Base-by-base conservation (phyloP, 2,888 invertebrate genomes). In the Onchidella celtica region DNA sequence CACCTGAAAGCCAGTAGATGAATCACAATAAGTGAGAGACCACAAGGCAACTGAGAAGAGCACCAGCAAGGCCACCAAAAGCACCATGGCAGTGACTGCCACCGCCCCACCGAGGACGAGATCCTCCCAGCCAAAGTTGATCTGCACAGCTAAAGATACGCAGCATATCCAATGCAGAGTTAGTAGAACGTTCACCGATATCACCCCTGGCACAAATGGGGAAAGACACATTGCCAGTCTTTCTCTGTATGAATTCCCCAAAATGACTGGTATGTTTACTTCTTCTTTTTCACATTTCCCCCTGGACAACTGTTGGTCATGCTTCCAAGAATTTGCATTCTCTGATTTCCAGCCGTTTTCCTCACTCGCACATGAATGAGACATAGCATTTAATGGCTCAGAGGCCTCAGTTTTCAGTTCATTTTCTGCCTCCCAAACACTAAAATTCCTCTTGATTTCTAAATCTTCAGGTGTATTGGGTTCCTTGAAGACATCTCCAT, bases 21-120 rank as follows among this genome's bases (percentile, higher is more conserved):
- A n/a, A n/a, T 55, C 24, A 3, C 24, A 4, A 14, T 47, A 40
- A 65, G 72, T 65, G 55, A 47, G 79, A 24, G 79, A 69, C 70
- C 84, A 78, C 61, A 87, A 72, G 11, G 85, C 66, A 11, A 85
- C 66, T 14, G 82, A 81, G 17, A 85, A 79, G 47, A 83, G 36
- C 17, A 84, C 40, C 24, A 83, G 73, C 27, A 85, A 14, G 29
- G 40, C 32, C 9, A 70, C 21, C 32, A 87, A 69, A 29, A 83
- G 9, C 11, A 32, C 6, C n/a, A 69, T 14, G 11, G 73, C 34
- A 3, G 66, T 2, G 4, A 84, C 57, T 14, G 76, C 66, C 66
- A 78, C 29, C 32, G 55, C n/a, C 21, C 36, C 55, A 3, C 40
- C 27, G 0, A 24, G 17, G 1, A 24, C 27, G 11, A 84, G 3